Evolutionary conservation across 23 tunicate genomes (phyloP), one percentile per base, ranked within the genome.

Genomic region (Styela clava): DNA sequence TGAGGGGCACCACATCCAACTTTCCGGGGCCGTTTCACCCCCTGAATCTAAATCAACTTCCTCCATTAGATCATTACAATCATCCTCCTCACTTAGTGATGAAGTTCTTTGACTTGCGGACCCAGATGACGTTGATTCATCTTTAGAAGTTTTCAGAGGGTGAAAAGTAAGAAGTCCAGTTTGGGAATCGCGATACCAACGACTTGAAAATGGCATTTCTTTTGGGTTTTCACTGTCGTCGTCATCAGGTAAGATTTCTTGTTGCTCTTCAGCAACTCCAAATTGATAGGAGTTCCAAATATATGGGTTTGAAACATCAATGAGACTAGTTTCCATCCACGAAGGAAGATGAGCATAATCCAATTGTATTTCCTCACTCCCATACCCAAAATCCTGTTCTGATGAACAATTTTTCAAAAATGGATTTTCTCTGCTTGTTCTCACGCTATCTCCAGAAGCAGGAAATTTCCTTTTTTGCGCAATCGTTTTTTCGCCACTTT

Each of bases 1-100:
- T 1, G 97, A 86, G 2, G 97, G 97, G 68, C 97, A 91, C 88
- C 85, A 86, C 74, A 83, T 44, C 97, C 97, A 91, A 62, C 84
- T 86, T 79, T 91, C 97, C 2, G 70, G 35, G 23, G 35, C 68
- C 29, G 35, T 26, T 16, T 37, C 32, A 9, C 67, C 88, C 2
- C 35, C 37, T 18, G 9, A 24, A 31, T 3, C 67, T 16, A 63
- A 62, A 24, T 87, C 81, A 31, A 32, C 26, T 32, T 34, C 52
- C 16, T 1, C 25, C 25, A 32, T 29, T 12, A 72, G 51, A 19
- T 72, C 78, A n/a, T n/a, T n/a, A n/a, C n/a, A n/a, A 16, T 72
- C 52, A 12, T 72, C 78, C 0, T 35, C 52, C n/a, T 34, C 51
- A 16, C 24, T 31, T n/a, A 16, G 20, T 64, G 81, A 16, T 20